phyloP scores from a whole-genome alignment of 2,797 vertebrate genomes.

The Ataeniobius toweri region DNA sequence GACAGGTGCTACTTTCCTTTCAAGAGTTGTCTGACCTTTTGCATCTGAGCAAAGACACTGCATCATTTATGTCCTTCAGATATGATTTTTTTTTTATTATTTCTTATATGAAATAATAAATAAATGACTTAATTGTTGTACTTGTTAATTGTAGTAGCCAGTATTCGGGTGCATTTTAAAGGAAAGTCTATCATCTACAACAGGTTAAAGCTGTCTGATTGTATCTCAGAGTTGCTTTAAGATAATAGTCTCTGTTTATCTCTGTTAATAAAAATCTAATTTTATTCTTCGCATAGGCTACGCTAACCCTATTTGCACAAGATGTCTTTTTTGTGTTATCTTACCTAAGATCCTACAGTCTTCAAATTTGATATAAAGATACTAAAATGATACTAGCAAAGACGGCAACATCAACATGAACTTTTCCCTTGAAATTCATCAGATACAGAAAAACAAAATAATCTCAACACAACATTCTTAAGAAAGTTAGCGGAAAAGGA shows the following conservation, averaged over 20 bases:
- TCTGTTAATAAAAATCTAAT: background rate
- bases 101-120: background rate
- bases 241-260: background rate
- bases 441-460: background rate
- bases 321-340: background rate
- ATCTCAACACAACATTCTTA: background rate
- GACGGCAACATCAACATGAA: background rate
- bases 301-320: background rate
- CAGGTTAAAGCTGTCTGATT: background rate
- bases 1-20: background rate
- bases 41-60: background rate
- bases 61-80: background rate
- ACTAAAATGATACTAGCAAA: background rate
- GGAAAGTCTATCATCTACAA: background rate
- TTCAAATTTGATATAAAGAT: background rate
- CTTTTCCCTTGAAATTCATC: background rate
- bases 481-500: slow-evolving; percentile 15
- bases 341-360: background rate
- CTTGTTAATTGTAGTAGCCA: background rate
- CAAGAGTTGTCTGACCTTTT: background rate
- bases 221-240: background rate
- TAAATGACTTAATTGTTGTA: background rate
- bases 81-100: background rate
- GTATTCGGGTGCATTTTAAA: background rate
- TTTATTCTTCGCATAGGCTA: background rate